A percentile compares a stretch with the other conserved stretches of the same genome.
Conservation (phyloP, 37 sponge, comb jelly and placozoan species). For the Spongilla lacustris region DNA sequence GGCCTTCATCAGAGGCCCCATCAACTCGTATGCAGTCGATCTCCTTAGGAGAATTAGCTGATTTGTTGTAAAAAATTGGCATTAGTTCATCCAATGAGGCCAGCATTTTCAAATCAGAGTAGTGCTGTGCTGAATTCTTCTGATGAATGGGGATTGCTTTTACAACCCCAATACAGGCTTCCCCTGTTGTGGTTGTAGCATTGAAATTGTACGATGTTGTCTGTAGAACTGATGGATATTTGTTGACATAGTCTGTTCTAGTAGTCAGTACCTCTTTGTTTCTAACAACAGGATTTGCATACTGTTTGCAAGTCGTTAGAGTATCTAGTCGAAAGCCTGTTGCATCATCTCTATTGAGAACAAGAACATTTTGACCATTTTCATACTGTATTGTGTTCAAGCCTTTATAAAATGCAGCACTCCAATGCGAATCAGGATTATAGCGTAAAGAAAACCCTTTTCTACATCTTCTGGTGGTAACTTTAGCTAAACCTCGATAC, state of each 20-base stretch:
- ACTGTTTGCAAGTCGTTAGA: slow-evolving; percentile 27
- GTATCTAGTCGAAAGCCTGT: slow-evolving; percentile 56
- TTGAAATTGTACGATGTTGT: slow-evolving; percentile 59
- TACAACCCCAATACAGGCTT: slow-evolving; percentile 45
- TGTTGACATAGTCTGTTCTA: slow-evolving; percentile 62
- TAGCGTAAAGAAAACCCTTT: slow-evolving; percentile 26
- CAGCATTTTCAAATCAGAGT: slow-evolving; percentile 22
- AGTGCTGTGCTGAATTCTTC: slow-evolving; percentile 21
- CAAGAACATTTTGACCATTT: slow-evolving; percentile 23
- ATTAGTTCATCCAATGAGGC: neutral
- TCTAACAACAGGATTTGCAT: slow-evolving; percentile 23
- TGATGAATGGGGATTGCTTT: slow-evolving; percentile 19
- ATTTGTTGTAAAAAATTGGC: neutral
- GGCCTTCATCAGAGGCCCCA: slow-evolving; percentile 38
- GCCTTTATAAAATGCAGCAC: slow-evolving; percentile 7
- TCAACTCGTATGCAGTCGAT: slow-evolving; percentile 41
- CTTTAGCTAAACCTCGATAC: slow-evolving; percentile 41
- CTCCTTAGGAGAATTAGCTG: neutral
- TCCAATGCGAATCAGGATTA: slow-evolving; percentile 53
- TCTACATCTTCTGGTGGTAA: slow-evolving; percentile 21
- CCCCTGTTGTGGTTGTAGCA: slow-evolving; percentile 36
- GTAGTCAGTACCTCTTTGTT: slow-evolving; percentile 6
- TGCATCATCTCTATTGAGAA: slow-evolving; percentile 62
- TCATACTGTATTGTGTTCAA: slow-evolving; percentile 24
- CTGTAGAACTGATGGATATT: slow-evolving; percentile 40